phyloP scores from a whole-genome alignment of 2,888 invertebrate genomes.

The Parnassius mnemosyne region DNA sequence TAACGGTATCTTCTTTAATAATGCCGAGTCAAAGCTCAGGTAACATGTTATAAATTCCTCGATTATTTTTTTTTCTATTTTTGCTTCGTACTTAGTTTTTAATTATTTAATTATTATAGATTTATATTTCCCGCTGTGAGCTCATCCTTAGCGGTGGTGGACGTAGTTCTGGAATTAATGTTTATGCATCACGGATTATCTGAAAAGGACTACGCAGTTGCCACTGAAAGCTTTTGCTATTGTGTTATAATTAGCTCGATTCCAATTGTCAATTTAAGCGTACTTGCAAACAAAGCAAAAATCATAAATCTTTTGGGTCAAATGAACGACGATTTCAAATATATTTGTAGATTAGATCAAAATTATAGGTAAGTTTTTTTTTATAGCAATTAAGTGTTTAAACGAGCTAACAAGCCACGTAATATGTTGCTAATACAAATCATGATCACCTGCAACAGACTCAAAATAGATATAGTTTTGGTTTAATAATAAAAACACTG shows the following conservation, averaged over 20 bases:
- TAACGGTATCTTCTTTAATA: slow-evolving; percentile 55
- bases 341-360: slow-evolving; percentile 32
- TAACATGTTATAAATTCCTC: slow-evolving; percentile 27
- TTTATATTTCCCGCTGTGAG: slow-evolving; percentile 46
- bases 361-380: slow-evolving; percentile 44
- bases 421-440: no score
- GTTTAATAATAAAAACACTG: no score
- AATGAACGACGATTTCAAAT: no score
- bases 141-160: slow-evolving; percentile 34
- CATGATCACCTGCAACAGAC: no score
- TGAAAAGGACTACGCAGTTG: slow-evolving; percentile 23
- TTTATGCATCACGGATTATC: slow-evolving; percentile 43
- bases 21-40: slow-evolving; percentile 47
- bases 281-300: slow-evolving; percentile 33
- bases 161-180: slow-evolving; percentile 39
- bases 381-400: no score
- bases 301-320: slow-evolving; percentile 39
- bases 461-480: no score
- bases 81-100: no score
- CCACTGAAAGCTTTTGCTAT: slow-evolving; percentile 33
- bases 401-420: no score
- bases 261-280: slow-evolving; percentile 37
- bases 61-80: no score
- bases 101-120: slow-evolving; percentile 28
- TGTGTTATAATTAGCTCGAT: slow-evolving; percentile 45